Conservation (phyloP, 2,113 vertebrate species). For the Cavia aperea region DNA sequence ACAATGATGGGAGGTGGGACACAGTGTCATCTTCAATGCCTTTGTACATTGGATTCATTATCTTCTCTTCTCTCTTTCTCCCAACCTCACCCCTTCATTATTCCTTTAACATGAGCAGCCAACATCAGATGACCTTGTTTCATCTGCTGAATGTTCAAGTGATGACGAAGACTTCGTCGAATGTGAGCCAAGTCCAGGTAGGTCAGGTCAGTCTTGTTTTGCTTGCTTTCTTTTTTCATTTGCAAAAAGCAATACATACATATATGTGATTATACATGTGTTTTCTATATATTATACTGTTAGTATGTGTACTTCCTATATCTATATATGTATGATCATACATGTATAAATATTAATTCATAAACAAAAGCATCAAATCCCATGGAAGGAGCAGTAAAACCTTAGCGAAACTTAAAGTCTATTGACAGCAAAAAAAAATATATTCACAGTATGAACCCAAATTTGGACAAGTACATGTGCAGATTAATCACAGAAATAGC, state of each 20-base stretch:
- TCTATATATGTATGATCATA: slow-evolving; percentile 71
- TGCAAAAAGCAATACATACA: slow-evolving; percentile 84
- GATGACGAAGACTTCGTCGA: slow-evolving; percentile 98
- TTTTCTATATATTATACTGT: slow-evolving; percentile 69
- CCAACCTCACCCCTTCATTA: not conserved
- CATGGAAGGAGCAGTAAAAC: slow-evolving; percentile 79
- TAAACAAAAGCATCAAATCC: slow-evolving; percentile 90
- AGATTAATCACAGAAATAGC: not conserved
- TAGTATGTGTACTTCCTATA: slow-evolving; percentile 56
- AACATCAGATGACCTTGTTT: slow-evolving; percentile 96
- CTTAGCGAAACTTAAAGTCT: not conserved
- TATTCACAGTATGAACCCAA: slow-evolving; percentile 33
- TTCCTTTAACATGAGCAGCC: slow-evolving; percentile 64
- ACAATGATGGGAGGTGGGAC: not conserved
- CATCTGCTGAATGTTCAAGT: slow-evolving; percentile 96
- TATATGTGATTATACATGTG: slow-evolving; percentile 76
- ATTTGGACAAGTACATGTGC: not conserved
- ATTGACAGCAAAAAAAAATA: slow-evolving; percentile 55
- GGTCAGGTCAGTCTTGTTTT: slow-evolving; percentile 93
- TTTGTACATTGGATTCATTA: slow-evolving; percentile 47
- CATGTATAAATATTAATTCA: slow-evolving; percentile 75
- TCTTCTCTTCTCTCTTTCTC: slow-evolving; percentile 42
- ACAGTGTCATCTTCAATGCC: not conserved
- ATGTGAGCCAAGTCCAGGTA: slow-evolving; percentile 98
- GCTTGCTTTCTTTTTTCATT: slow-evolving; percentile 91